Evolutionary conservation across 2,888 invertebrate genomes (phyloP).

Genomic region (Trachelus troglodyta): DNA sequence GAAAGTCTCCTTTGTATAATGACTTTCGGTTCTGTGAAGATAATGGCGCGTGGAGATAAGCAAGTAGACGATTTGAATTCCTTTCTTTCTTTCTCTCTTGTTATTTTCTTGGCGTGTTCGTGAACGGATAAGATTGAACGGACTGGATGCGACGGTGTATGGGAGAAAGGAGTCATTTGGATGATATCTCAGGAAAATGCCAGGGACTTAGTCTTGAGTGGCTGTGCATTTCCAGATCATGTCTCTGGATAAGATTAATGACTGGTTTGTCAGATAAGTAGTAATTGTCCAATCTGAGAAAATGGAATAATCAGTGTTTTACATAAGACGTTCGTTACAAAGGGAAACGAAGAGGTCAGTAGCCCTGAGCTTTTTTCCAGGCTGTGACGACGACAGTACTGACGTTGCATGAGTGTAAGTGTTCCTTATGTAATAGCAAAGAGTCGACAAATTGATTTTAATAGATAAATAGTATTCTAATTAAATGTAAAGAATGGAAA

Average conservation of each 20-base stretch:
- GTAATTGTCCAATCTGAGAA: neutral
- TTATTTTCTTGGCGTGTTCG: neutral
- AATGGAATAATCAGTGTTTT: neutral
- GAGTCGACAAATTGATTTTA: neutral
- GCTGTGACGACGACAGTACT: neutral
- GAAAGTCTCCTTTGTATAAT: neutral
- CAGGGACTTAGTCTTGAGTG: neutral
- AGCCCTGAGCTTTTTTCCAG: constrained; percentile 21
- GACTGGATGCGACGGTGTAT: neutral
- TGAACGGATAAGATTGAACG: neutral
- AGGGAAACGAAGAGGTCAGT: constrained; percentile 31
- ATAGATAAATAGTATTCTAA: neutral
- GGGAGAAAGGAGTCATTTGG: neutral
- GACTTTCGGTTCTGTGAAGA: neutral
- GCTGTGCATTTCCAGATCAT: neutral
- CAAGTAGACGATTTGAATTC: neutral
- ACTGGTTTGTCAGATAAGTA: neutral
- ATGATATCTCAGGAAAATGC: neutral
- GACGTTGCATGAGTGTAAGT: neutral
- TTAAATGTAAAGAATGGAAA: neutral
- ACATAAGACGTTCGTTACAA: neutral
- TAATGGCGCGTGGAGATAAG: neutral
- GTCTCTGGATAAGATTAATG: neutral
- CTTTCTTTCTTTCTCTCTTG: neutral
- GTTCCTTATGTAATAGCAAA: neutral